These are phyloP conservation scores for Shinisaurus crocodilurus DNA, from an alignment of 2,113 vertebrate species.

Conservation along the genomic window DNA sequence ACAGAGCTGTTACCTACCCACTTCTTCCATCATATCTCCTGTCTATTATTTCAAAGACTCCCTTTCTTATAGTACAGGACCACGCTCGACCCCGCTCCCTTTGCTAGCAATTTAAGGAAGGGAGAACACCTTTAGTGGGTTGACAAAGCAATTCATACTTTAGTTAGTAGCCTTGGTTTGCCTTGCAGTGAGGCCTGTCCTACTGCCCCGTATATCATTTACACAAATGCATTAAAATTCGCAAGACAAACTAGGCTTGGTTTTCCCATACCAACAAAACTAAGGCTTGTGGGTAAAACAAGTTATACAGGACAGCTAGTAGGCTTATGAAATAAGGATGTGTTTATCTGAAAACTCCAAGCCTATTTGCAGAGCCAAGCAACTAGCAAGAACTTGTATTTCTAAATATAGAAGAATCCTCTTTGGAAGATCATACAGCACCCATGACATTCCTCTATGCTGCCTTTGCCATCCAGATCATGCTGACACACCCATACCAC, in stretches of 20 bases:
- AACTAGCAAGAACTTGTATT: neutral
- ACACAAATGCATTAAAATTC: neutral
- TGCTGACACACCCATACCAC: neutral
- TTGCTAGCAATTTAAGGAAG: neutral
- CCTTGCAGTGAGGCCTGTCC: neutral
- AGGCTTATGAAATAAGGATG: neutral
- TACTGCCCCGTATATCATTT: neutral
- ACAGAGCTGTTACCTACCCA: neutral
- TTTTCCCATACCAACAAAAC: conserved; percentile 23
- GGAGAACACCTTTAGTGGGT: neutral
- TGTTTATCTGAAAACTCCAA: neutral
- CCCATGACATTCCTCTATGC: neutral
- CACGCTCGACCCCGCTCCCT: neutral
- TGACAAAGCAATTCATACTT: neutral
- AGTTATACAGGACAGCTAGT: neutral
- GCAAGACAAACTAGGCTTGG: neutral
- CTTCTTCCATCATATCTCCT: neutral
- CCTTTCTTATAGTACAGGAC: neutral
- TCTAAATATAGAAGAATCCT: conserved; percentile 25
- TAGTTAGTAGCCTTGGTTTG: neutral
- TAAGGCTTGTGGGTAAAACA: conserved; percentile 28
- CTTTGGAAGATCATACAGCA: neutral
- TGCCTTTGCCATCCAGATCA: conserved; percentile 5
- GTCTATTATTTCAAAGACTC: neutral
- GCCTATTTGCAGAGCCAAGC: conserved; percentile 19